Percentiles rank a stretch among this genome's conserved stretches.
Evolutionary conservation across 2,113 vertebrate species (phyloP).

Genomic region (Corapipo altera): DNA sequence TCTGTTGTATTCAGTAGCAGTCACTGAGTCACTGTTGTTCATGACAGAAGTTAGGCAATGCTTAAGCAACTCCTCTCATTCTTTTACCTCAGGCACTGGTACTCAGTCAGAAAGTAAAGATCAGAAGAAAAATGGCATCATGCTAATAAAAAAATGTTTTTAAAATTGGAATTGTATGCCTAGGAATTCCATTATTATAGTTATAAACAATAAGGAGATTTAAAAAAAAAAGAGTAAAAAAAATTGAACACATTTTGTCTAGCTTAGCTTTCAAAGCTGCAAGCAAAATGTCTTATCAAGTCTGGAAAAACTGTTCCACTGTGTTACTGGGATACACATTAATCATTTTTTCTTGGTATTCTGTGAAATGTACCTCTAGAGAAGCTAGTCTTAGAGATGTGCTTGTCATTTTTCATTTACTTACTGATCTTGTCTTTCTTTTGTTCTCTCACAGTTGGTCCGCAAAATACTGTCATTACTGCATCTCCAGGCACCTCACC

Average conservation of each 20-base stretch:
- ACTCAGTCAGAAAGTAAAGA: background rate
- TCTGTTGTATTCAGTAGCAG: background rate
- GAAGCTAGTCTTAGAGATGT: background rate
- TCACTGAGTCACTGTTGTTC: background rate
- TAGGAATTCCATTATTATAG: background rate
- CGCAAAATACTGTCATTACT: constrained; percentile 33
- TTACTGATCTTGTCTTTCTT: background rate
- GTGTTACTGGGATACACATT: background rate
- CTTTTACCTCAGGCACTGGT: background rate
- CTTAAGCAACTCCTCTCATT: background rate
- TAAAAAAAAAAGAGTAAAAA: background rate
- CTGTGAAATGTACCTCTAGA: background rate
- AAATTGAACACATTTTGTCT: background rate
- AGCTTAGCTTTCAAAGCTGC: background rate
- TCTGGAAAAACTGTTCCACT: background rate
- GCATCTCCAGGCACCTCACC: background rate
- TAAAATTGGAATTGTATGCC: background rate
- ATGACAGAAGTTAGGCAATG: background rate
- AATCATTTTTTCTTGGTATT: background rate
- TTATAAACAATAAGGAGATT: background rate
- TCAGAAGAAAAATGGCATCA: background rate
- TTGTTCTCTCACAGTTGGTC: constrained; percentile 54
- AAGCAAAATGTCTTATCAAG: background rate
- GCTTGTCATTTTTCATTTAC: background rate
- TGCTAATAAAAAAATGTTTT: background rate